Conservation (phyloP, 2,888 invertebrate species). For the Zaprionus bogoriensis region DNA sequence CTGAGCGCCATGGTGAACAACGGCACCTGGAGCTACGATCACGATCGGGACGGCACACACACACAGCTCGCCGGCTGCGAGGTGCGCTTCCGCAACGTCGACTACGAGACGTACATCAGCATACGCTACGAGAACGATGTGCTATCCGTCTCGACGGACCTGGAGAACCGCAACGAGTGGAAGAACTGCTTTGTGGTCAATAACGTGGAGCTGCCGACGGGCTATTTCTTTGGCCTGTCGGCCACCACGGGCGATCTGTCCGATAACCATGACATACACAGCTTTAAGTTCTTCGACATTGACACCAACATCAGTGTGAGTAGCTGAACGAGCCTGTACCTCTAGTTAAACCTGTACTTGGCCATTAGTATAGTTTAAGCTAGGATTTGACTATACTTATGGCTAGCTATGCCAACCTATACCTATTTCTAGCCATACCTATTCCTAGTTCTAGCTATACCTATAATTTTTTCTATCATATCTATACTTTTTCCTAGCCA, state of each 20-base stretch:
- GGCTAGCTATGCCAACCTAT: no score
- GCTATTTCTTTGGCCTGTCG: slow-evolving; percentile 96
- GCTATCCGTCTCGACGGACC: slow-evolving; percentile 94
- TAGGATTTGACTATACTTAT: no score
- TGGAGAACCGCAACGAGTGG: slow-evolving; percentile 96
- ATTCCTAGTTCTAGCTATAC: no score
- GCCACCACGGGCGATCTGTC: slow-evolving; percentile 98
- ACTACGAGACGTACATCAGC: slow-evolving; percentile 94
- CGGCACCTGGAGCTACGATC: slow-evolving; percentile 97
- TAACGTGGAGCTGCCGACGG: slow-evolving; percentile 95
- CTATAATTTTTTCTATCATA: no score
- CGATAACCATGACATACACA: slow-evolving; percentile 97
- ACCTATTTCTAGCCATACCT: no score
- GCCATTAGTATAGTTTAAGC: no score
- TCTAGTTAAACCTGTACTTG: no score
- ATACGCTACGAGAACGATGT: slow-evolving; percentile 96
- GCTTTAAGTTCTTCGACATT: slow-evolving; percentile 95
- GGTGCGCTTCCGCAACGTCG: slow-evolving; percentile 95
- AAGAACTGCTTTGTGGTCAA: slow-evolving; percentile 95
- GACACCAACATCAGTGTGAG: slow-evolving; percentile 85
- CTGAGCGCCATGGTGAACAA: slow-evolving; percentile 99
- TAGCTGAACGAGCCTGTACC: neutral
- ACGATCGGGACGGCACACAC: slow-evolving; percentile 98
- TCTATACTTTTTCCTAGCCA: no score
- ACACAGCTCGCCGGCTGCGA: slow-evolving; percentile 99